Conservation (phyloP, 64 coral and sea anemone genomes). For the Dendrophyllia cribrosa region DNA sequence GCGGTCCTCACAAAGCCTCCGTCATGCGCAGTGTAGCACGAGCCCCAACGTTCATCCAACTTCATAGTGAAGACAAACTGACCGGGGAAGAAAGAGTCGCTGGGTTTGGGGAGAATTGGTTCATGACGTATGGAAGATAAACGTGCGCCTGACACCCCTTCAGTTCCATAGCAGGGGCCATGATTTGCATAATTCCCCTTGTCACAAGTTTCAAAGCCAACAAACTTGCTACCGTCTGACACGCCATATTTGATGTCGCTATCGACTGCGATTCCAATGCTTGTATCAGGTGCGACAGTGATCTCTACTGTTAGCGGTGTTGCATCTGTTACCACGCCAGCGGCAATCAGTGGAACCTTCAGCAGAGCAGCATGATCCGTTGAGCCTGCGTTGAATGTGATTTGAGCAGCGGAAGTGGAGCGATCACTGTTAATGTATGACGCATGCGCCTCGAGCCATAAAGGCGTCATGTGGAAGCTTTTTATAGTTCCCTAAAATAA, state of each 20-base stretch:
- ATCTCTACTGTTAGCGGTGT: conserved; percentile 38
- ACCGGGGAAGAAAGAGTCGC: conserved; percentile 21
- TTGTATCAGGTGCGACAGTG: conserved; percentile 15
- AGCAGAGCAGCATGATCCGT: background rate
- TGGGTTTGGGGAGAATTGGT: background rate
- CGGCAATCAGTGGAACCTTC: background rate
- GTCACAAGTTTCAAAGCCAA: background rate
- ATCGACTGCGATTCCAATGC: conserved; percentile 22
- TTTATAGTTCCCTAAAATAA: background rate
- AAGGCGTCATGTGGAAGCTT: background rate
- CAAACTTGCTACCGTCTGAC: conserved; percentile 26
- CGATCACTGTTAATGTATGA: conserved; percentile 9
- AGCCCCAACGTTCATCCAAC: conserved; percentile 32
- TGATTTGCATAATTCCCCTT: background rate
- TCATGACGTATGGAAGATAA: background rate
- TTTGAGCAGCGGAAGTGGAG: background rate
- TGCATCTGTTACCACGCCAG: conserved; percentile 7
- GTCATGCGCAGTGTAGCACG: conserved; percentile 45
- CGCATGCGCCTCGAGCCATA: background rate
- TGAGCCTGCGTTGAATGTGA: conserved; percentile 35
- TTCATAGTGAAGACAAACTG: conserved; percentile 49
- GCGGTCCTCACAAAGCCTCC: conserved; percentile 11
- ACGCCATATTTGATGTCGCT: conserved; percentile 52
- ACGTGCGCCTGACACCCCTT: background rate
- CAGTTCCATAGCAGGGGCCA: background rate